Evolutionary conservation across 2,888 invertebrate species (phyloP), one percentile per base, ranked within the genome.

Genomic region (Eristalis pertinax): DNA sequence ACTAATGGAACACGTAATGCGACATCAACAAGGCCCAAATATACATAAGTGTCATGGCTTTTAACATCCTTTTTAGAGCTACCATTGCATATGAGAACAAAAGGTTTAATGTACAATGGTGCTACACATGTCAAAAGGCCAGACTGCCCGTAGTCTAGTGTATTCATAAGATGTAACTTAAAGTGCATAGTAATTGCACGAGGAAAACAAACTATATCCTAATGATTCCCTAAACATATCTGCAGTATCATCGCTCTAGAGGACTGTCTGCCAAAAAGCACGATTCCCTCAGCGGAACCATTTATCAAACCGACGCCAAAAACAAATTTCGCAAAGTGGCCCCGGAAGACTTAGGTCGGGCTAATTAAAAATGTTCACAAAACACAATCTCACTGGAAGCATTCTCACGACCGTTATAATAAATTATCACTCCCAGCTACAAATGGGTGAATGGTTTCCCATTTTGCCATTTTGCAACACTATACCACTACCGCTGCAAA

Each of bases 251-350:
- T 77, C 32, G 63, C 75, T 75, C 58, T 67, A 72, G 22, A 75
- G 35, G 65, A 35, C 77, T 65, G 64, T 77, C 82, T 83, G 83
- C 24, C 75, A 86, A 78, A 86, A 79, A 75, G 78, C 79, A 29
- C 62, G 74, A 75, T 72, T 79, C 83, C 69, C 72, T 79, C 70
- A 83, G 38, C 70, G 68, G 68, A 41, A 50, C 75, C 78, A 87
- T 87, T 87, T 87, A 87, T 87, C 83, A 87, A 78, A 50, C 83
- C 79, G 79, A 83, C 83, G 86, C 78, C 83, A 83, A 79, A 83
- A 87, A 75, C 86, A 87, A 87, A 83, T 87, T 87, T 87, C 75
- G 67, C 83, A 83, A 83, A 87, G 82, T 86, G 82, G 74, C 70
- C 77, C 67, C 69, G 35, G 74, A 65, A 78, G 82, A 82, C 84